Evolutionary conservation across 92 coral and sea anemone species (phyloP), one percentile per base, ranked within the genome.

Genomic region (Anthopleura xanthogrammica): DNA sequence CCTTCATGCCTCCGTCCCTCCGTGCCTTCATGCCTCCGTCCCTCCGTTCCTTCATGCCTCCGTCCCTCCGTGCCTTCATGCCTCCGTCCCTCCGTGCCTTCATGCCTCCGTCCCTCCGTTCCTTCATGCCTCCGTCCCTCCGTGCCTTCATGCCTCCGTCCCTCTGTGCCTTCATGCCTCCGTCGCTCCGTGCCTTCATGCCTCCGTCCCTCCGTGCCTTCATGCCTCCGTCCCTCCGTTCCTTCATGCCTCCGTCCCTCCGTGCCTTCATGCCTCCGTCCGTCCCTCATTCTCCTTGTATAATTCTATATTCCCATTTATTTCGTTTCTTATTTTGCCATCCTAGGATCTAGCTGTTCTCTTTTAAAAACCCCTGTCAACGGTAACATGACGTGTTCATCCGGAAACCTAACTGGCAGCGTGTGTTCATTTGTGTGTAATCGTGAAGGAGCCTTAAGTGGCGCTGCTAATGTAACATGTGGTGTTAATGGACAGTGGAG

Each of bases 351-450:
- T 4, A 62, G 70, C 70, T 62, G 70, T 62, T 14, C 70, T 62
- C 70, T 29, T 20, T 23, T 62, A 62, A 20, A 20, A 23, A 62
- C 5, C 29, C 70, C 70, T n/a, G 70, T n/a, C 70, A 62, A 62
- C 29, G 70, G 70, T 62, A 20, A n/a, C 70, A 62, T 62, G 70
- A 62, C 70, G 11, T 62, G 70, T 62, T 20, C 70, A 62, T 62
- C 36, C 70, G 70, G 70, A 36, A 62, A 62, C 70, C 29, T 23
- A 5, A 20, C 70, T n/a, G 70, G 70, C 29, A 62, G 70, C 12
- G 29, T 62, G 24, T 62, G 70, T 62, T 62, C 70, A 62, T 62
- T 62, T 23, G 4, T 7, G 12, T 62, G 70, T 19, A 20, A n/a
- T 23, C 70, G 29, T 62, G 36, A 20, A 62, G 29, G 14, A 20